Conservation (phyloP, 2,797 vertebrate species). For the Balearica regulorum region DNA sequence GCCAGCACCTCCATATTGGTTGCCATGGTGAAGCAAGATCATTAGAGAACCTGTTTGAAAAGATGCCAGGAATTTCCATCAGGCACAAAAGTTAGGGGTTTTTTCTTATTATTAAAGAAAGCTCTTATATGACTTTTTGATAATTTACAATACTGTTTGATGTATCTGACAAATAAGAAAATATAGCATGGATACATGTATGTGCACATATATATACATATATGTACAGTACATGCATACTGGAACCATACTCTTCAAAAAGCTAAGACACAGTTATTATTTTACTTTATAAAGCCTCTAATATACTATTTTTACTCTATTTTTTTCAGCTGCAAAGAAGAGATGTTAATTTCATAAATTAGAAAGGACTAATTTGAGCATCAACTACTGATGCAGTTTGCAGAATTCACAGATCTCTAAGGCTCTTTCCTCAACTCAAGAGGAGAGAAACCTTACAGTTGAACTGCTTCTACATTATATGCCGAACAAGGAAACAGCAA, state of each 20-base stretch:
- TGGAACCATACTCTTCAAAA: not conserved
- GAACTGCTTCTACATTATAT: not conserved
- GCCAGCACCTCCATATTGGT: conserved; percentile 86
- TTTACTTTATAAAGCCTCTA: not conserved
- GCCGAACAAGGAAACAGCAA: not conserved
- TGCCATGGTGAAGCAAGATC: conserved; percentile 87
- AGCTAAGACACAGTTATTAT: not conserved
- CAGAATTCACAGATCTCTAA: not conserved
- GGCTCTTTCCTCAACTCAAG: not conserved
- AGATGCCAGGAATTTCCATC: conserved; percentile 79
- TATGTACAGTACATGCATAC: not conserved
- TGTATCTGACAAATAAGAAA: not conserved
- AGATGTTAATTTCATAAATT: not conserved
- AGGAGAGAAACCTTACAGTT: not conserved
- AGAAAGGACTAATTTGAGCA: not conserved
- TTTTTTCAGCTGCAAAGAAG: not conserved
- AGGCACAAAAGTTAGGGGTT: conserved; percentile 49
- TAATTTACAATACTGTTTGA: not conserved
- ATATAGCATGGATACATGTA: not conserved
- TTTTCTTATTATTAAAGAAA: conserved; percentile 37
- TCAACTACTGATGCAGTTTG: not conserved
- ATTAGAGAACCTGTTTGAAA: conserved; percentile 87
- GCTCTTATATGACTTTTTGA: not conserved
- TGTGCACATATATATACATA: fast-evolving
- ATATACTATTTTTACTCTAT: not conserved